These are phyloP conservation scores for Trichopria drosophilae DNA, from an alignment of 2,888 invertebrate genomes.

Conservation along the genomic window DNA sequence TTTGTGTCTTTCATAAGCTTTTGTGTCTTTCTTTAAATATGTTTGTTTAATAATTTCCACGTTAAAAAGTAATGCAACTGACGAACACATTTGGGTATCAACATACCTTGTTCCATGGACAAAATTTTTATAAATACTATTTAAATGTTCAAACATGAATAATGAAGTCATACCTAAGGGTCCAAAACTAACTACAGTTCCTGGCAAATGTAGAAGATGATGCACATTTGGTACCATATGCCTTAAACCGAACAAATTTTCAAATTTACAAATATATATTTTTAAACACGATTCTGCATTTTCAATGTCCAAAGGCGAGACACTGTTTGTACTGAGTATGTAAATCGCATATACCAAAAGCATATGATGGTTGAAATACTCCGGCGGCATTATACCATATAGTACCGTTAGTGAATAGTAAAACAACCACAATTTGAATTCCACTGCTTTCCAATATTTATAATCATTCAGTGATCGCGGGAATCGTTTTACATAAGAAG, in stretches of 20 bases:
- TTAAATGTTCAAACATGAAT: constrained; percentile 15
- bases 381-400: constrained; percentile 32
- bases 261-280: too few species aligned
- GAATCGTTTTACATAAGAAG: constrained; percentile 29
- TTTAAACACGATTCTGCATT: too few species aligned
- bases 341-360: constrained; percentile 29
- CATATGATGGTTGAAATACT: constrained; percentile 31
- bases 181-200: too few species aligned
- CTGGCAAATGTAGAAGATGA: background rate
- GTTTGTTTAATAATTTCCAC: background rate
- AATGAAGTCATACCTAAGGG: constrained; percentile 7
- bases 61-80: constrained; percentile 5
- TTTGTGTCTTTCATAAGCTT: constrained; percentile 3
- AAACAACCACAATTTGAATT: constrained; percentile 32
- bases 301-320: constrained; percentile 19
- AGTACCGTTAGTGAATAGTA: constrained; percentile 33
- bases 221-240: constrained; percentile 7
- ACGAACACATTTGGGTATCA: constrained; percentile 4
- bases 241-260: too few species aligned
- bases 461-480: constrained; percentile 26
- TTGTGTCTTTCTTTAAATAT: background rate
- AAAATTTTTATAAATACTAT: constrained; percentile 5
- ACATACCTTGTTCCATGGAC: constrained; percentile 13
- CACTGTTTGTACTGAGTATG: constrained; percentile 22
- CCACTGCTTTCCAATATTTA: constrained; percentile 32